Evolutionary conservation across 2,797 vertebrate species (phyloP), one percentile per base, ranked within the genome.

Genomic region (Pipistrellus kuhlii): DNA sequence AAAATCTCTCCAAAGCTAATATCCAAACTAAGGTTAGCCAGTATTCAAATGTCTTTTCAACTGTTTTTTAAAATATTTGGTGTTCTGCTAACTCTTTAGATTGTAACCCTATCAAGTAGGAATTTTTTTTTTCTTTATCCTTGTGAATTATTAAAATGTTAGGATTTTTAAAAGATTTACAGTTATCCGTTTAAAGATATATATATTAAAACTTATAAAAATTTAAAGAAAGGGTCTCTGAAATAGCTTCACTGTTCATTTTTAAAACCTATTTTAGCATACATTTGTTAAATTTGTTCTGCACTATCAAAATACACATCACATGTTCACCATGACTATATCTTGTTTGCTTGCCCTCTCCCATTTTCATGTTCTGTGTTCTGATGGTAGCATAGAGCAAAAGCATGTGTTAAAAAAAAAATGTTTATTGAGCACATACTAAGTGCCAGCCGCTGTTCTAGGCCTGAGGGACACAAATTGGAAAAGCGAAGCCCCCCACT

Each of bases 51-150:
- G 51, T 86, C 64, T 90, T 91, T 90, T 94, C 66, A 87, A 85
- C 59, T 87, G 59, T 3, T 75, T 92, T 95, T 95, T 57, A 20
- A 91, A 94, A 95, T 94, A 97, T 83, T 94, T 94, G n/a, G 64
- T 93, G 72, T 87, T 90, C 73, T 72, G 38, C 55, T 89, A 87
- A 94, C 69, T 89, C 92, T n/a, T 94, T 91, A 87, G 18, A 69
- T 91, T 93, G 3, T 75, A 82, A 90, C 88, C 57, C 59, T 59
- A 81, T 83, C 64, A 78, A 64, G 77, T 38, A 90, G 69, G 17
- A 93, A 84, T 83, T 86, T 17, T 77, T 93, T 86, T 55, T 78
- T 73, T 69, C 68, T 88, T 93, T 92, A 91, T 87, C 30, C 15
- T 85, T 59, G 38, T 69, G 35, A 55, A 75, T 89, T 72, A 87